Evolutionary conservation across 2,888 invertebrate genomes (phyloP).

Genomic region (Sarcophaga rosellei): DNA sequence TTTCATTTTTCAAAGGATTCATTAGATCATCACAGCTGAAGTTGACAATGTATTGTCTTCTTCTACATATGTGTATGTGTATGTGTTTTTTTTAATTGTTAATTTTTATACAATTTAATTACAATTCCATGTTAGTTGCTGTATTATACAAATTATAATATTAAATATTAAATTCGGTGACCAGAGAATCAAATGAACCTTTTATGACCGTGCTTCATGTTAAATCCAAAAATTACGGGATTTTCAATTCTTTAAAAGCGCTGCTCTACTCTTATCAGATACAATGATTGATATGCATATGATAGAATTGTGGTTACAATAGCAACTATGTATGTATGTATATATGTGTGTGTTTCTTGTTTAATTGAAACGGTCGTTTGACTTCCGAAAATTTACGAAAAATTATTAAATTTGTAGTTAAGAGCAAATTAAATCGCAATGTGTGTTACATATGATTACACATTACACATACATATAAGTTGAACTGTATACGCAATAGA

Average conservation of each 20-base stretch:
- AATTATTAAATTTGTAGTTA: conserved; percentile 50
- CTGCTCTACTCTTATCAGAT: neutral
- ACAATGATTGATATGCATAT: conserved; percentile 14
- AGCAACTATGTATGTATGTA: conserved; percentile 39
- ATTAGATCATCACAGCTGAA: conserved; percentile 35
- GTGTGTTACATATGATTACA: too few species aligned
- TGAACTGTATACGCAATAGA: too few species aligned
- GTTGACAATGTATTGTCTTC: conserved; percentile 15
- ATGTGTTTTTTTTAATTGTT: neutral
- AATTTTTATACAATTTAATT: conserved; percentile 33
- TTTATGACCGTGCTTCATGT: too few species aligned
- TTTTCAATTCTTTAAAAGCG: neutral
- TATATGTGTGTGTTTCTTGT: neutral
- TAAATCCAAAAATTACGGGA: too few species aligned
- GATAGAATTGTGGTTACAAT: conserved; percentile 64
- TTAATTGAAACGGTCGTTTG: conserved; percentile 34
- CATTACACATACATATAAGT: too few species aligned
- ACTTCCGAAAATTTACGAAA: neutral
- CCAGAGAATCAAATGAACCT: neutral
- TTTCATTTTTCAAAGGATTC: conserved; percentile 34
- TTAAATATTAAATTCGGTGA: conserved; percentile 2
- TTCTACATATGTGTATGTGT: neutral
- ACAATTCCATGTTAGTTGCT: conserved; percentile 52
- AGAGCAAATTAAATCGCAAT: neutral
- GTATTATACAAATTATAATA: conserved; percentile 1